Percentiles rank a stretch among this genome's conserved stretches.
phyloP scores from a whole-genome alignment of 2,797 vertebrate species.

The Threskiornis aethiopicus region DNA sequence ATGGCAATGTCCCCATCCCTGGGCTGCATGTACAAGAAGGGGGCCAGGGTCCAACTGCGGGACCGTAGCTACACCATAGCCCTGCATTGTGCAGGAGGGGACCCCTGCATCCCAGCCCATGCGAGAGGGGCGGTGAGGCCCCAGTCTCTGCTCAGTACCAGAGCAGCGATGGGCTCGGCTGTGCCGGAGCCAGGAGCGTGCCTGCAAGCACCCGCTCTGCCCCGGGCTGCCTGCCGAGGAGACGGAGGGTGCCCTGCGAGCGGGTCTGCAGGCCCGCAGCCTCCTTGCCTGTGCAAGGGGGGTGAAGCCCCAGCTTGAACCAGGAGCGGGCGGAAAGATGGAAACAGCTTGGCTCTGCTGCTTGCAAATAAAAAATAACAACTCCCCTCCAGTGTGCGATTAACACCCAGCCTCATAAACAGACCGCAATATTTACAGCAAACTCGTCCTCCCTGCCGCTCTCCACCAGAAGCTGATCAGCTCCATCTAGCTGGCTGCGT shows the following conservation, averaged over 20 bases:
- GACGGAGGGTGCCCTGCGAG: neutral
- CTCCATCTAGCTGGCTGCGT: neutral
- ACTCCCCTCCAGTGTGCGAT: neutral
- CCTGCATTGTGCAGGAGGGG: neutral
- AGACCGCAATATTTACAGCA: neutral
- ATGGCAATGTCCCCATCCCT: neutral
- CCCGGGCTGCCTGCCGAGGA: no score
- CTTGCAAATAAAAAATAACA: neutral
- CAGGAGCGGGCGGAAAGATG: accelerated
- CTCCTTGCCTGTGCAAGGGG: neutral
- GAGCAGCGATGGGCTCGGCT: accelerated
- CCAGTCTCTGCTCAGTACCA: neutral
- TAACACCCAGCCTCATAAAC: neutral
- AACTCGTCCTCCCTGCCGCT: accelerated
- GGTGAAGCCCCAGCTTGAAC: neutral
- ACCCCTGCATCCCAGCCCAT: neutral
- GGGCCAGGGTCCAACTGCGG: neutral
- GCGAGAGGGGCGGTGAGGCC: accelerated
- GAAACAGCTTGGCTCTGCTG: neutral
- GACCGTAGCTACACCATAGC: accelerated
- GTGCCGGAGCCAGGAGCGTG: accelerated
- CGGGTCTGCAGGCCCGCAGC: accelerated
- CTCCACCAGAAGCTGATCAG: neutral
- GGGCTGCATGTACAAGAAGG: neutral
- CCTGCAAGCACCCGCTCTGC: neutral